phyloP scores from a whole-genome alignment of 2,888 invertebrate genomes.

The Atrina japonica region DNA sequence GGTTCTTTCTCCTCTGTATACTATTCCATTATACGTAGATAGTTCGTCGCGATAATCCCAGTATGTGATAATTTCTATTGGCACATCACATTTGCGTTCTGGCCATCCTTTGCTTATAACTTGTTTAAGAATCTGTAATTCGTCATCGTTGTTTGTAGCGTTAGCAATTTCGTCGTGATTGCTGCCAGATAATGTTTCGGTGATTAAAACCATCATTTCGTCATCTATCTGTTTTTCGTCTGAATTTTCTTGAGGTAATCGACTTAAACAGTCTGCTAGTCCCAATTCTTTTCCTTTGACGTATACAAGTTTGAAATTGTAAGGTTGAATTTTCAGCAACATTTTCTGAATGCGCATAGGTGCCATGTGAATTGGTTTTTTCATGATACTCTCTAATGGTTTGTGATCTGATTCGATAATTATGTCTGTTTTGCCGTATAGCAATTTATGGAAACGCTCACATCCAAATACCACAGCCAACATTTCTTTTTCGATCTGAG shows the following conservation, averaged over 20 bases:
- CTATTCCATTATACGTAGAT: slow-evolving; percentile 31
- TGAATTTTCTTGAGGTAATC: slow-evolving; percentile 1
- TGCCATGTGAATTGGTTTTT: slow-evolving; percentile 28
- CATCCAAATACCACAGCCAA: slow-evolving; percentile 39
- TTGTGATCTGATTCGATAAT: slow-evolving; percentile 33
- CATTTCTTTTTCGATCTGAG: slow-evolving; percentile 42
- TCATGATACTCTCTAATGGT: slow-evolving; percentile 22
- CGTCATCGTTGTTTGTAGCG: slow-evolving; percentile 14
- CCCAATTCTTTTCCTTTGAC: slow-evolving; percentile 20
- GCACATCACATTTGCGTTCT: slow-evolving; percentile 4
- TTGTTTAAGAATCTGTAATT: slow-evolving; percentile 15
- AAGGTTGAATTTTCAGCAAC: slow-evolving; percentile 26
- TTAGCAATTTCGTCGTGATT: background rate
- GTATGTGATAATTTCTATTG: slow-evolving; percentile 12
- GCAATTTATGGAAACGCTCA: slow-evolving; percentile 28
- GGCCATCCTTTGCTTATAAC: slow-evolving; percentile 17
- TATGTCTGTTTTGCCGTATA: slow-evolving; percentile 29
- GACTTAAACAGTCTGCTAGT: slow-evolving; percentile 27
- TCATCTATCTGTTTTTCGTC: slow-evolving; percentile 12
- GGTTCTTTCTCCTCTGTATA: slow-evolving; percentile 34
- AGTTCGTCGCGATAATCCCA: slow-evolving; percentile 28
- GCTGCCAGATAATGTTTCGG: background rate
- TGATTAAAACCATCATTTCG: slow-evolving; percentile 22
- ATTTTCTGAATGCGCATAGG: slow-evolving; percentile 30
- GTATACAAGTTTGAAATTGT: slow-evolving; percentile 11